A percentile compares a stretch with the other conserved stretches of the same genome.
Evolutionary conservation across 1,140 invertebrate genomes (phyloP).

Genomic region (Metopolophium dirhodum): DNA sequence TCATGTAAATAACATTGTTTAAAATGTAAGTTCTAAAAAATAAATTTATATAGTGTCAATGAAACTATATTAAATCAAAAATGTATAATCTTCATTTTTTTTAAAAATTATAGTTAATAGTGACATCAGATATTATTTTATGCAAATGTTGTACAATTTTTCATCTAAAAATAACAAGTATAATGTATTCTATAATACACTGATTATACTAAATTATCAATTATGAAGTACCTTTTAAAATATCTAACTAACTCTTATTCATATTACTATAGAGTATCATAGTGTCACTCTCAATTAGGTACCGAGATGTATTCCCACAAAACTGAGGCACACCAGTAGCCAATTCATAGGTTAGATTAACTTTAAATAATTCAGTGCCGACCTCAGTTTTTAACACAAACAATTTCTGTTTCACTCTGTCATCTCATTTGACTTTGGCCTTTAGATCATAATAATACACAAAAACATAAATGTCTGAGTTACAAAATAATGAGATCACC

Average conservation of each 20-base stretch:
- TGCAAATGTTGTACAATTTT: neutral
- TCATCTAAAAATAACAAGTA: neutral
- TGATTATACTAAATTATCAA: neutral
- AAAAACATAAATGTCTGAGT: neutral
- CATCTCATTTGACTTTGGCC: neutral
- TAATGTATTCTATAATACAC: neutral
- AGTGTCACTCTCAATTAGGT: neutral
- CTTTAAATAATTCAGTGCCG: neutral
- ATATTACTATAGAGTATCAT: neutral
- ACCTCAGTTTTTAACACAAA: neutral
- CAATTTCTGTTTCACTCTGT: neutral
- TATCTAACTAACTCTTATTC: neutral
- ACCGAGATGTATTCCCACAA: neutral
- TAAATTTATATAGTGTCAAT: no score
- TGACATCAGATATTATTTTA: constrained; percentile 6
- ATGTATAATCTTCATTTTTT: no score
- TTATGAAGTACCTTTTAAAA: no score
- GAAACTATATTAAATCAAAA: no score
- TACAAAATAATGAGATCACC: neutral
- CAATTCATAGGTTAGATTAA: neutral
- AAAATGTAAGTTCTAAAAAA: no score
- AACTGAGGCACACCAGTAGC: neutral
- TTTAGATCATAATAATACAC: neutral
- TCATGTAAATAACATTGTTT: no score
- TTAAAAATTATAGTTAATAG: neutral